Base-by-base conservation (phyloP, 2,113 vertebrate genomes). In the Hippotragus niger region DNA sequence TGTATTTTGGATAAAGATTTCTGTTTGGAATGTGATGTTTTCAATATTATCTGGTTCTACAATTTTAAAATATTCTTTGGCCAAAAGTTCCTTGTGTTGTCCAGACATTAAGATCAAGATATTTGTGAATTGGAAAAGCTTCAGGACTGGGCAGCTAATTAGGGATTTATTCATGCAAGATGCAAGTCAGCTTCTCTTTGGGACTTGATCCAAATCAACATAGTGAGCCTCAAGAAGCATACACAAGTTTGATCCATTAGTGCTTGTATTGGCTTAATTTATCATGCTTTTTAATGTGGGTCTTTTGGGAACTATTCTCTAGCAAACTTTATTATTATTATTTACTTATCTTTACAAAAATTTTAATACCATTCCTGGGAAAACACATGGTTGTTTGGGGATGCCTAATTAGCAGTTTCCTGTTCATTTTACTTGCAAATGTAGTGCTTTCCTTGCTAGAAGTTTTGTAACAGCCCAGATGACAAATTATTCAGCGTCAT, bases 381-480 rank as follows among this genome's bases (percentile, higher is more conserved):
- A 97, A 95, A 97, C 74, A 88, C 88, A 94, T 47, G 86, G 64
- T 90, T 97, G 89, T 97, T 92, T 91, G 21, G 93, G 81, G 96
- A 95, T 95, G 94, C 88, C 89, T 97, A 97, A 97, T 98, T 97
- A 98, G 94, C 87, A 76, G 58, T 80, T 98, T 98, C 94, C 95
- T 98, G 71, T 97, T 97, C 97, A 97, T 98, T 98, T 98, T 94
- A 97, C 97, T 98, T 98, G 98, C 97, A 96, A 97, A 98, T 98
- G 53, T 19, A 40, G 43, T 94, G 92, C 95, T 94, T 97, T 98
- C 92, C 90, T 95, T 33, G 87, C 95, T 94, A 50, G 76, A 97
- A 97, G 92, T 97, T 98, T 97, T 88, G 23, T 95, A 95, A 93
- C 64, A 97, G 80, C 31, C 80, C 81, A 94, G 57, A 97, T 95